Percentiles rank a stretch among this genome's conserved stretches.
phyloP scores from a whole-genome alignment of 2,888 invertebrate species.

The Cephus pulcher region DNA sequence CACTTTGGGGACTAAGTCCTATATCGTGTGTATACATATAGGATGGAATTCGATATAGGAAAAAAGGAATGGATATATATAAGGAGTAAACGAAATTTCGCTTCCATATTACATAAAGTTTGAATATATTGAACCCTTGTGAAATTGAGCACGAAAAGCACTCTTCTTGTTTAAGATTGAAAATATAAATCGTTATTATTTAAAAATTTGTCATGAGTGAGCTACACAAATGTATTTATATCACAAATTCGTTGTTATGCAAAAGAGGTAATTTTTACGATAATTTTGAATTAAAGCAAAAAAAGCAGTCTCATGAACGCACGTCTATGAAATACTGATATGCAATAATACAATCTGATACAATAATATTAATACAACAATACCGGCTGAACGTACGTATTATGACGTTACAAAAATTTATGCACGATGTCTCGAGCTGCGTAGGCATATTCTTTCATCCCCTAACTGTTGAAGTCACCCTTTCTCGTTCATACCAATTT shows the following conservation, averaged over 20 bases:
- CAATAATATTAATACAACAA: background rate
- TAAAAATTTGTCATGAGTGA: background rate
- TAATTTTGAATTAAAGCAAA: background rate
- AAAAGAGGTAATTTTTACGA: background rate
- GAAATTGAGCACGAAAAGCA: conserved; percentile 5
- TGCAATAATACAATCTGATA: background rate
- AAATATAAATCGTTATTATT: background rate
- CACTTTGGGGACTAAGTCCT: background rate
- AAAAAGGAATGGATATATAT: background rate
- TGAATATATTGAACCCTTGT: conserved; percentile 14
- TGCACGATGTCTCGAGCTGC: background rate
- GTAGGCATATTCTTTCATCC: background rate
- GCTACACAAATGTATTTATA: background rate
- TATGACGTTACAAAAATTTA: background rate
- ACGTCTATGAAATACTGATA: background rate
- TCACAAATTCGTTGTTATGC: background rate
- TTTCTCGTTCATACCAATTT: background rate
- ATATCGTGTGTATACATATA: background rate
- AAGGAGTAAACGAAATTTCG: conserved; percentile 11
- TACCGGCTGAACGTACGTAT: background rate
- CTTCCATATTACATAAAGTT: conserved; percentile 16
- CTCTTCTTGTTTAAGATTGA: background rate
- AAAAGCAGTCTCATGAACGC: background rate
- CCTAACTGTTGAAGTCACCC: background rate
- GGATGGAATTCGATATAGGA: background rate